Conservation (phyloP, 2,888 invertebrate species). For the Ptilodon capucinus region DNA sequence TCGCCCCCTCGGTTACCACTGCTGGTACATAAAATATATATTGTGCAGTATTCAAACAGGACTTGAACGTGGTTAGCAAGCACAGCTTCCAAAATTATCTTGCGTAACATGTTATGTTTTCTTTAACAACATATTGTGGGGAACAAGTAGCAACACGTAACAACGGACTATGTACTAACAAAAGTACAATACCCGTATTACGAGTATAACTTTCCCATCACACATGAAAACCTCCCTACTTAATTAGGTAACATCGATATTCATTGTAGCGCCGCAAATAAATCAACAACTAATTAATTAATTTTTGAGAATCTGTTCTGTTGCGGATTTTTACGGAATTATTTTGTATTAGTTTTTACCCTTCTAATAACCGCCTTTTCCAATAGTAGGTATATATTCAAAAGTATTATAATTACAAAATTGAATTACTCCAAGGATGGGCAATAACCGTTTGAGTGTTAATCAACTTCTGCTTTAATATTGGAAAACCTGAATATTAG, state of each 20-base stretch:
- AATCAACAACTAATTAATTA: slow-evolving; percentile 1
- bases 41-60: too few relatives aligned
- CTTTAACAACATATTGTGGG: not conserved
- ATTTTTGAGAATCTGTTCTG: not conserved
- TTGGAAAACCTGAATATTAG: not conserved
- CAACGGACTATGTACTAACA: not conserved
- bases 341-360: not conserved
- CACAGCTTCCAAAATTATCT: not conserved
- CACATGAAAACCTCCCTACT: slow-evolving; percentile 9
- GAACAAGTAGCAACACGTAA: not conserved
- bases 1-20: too few relatives aligned
- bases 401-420: not conserved
- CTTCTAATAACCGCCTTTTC: not conserved
- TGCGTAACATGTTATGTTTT: not conserved
- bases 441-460: not conserved
- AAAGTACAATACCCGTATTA: slow-evolving; percentile 5
- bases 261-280: slow-evolving; percentile 7
- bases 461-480: not conserved
- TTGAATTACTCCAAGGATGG: not conserved
- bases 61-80: not conserved
- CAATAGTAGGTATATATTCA: not conserved
- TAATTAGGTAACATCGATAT: slow-evolving; percentile 19
- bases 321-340: not conserved
- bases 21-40: too few relatives aligned
- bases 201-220: slow-evolving; percentile 16